Percentiles rank a stretch among this genome's conserved stretches.
These are phyloP conservation scores for Achlya flavicornis DNA, from an alignment of 2,888 invertebrate genomes.

Conservation along the genomic window DNA sequence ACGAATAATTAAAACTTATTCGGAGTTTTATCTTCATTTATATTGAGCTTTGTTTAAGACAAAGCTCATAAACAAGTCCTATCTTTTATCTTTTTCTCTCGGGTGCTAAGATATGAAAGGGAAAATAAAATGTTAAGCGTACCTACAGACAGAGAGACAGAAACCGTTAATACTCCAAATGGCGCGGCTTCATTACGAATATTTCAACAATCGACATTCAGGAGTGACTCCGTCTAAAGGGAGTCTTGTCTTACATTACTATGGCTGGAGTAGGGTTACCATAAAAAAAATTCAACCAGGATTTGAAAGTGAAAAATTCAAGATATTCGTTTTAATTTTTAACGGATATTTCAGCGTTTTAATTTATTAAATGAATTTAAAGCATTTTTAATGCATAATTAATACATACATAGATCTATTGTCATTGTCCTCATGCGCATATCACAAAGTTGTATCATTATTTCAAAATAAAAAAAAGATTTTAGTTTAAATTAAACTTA, in stretches of 20 bases:
- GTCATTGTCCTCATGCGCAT: too few relatives aligned
- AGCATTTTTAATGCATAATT: too few relatives aligned
- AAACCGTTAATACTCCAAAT: background rate
- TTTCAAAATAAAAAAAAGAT: background rate
- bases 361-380: too few relatives aligned
- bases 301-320: background rate
- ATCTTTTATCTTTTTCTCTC: conserved; percentile 1
- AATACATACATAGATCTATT: too few relatives aligned
- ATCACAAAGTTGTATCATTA: background rate
- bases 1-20: conserved; percentile 3
- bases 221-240: background rate
- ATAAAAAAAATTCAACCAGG: background rate
- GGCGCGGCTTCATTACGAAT: background rate
- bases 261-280: background rate
- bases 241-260: conserved; percentile 3
- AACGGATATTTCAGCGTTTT: too few relatives aligned
- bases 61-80: conserved; percentile 6
- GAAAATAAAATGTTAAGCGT: background rate
- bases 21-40: conserved; percentile 2
- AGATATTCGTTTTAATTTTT: background rate
- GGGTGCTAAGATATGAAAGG: background rate
- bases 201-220: background rate
- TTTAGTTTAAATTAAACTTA: too few relatives aligned
- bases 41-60: background rate
- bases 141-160: background rate